These are phyloP conservation scores for Dryobota labecula DNA, from an alignment of 2,888 invertebrate genomes.

Conservation along the genomic window DNA sequence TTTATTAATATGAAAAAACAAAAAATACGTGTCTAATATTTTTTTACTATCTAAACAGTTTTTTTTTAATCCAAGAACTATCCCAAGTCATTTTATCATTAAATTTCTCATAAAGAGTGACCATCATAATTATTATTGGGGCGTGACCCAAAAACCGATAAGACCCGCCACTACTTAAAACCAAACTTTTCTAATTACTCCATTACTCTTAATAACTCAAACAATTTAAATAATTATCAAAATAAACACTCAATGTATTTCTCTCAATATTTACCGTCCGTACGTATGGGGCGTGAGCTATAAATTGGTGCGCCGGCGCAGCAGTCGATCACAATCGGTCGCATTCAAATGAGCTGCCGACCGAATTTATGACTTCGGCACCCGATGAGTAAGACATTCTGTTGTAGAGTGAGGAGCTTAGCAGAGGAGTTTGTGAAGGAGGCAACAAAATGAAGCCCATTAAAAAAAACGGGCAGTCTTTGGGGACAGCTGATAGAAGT, in stretches of 20 bases:
- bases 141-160: background rate
- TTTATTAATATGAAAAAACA: no score
- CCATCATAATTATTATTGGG: background rate
- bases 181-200: constrained; percentile 17
- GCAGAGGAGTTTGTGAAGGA: background rate
- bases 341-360: constrained; percentile 86
- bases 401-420: constrained; percentile 57
- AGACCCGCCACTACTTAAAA: background rate
- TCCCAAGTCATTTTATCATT: no score
- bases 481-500: no score
- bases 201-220: constrained; percentile 31
- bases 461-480: no score
- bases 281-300: constrained; percentile 69
- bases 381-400: constrained; percentile 85
- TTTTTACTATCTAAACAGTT: no score
- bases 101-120: no score
- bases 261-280: constrained; percentile 61
- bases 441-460: no score
- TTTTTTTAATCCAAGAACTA: no score
- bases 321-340: constrained; percentile 87
- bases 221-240: constrained; percentile 52
- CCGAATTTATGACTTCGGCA: constrained; percentile 84
- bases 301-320: constrained; percentile 76
- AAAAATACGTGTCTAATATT: no score
- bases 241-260: constrained; percentile 48